phyloP scores from a whole-genome alignment of 2,888 invertebrate genomes.

The Epinotia brunnichana region DNA sequence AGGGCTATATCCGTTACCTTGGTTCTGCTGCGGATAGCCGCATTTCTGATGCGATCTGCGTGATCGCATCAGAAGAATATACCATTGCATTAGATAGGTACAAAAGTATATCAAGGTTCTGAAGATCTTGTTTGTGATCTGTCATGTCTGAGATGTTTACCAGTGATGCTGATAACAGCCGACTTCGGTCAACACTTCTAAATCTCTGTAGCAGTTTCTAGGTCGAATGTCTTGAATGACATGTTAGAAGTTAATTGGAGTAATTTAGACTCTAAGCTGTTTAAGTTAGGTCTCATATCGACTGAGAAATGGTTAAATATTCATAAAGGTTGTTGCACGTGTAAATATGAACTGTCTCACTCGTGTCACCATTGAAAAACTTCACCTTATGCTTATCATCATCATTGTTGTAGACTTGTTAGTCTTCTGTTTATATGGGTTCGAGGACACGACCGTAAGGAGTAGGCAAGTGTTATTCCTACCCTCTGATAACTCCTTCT shows the following conservation, averaged over 20 bases:
- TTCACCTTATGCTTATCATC: too few relatives aligned
- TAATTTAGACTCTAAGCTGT: neutral
- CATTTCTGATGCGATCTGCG: too few relatives aligned
- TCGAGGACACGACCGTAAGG: too few relatives aligned
- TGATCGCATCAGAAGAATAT: too few relatives aligned
- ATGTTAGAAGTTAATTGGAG: neutral
- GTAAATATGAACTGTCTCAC: neutral
- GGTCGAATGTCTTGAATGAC: conserved; percentile 15
- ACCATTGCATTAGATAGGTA: neutral
- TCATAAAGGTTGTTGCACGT: neutral
- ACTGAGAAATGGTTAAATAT: neutral
- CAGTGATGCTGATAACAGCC: conserved; percentile 24
- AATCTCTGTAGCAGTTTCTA: conserved; percentile 25
- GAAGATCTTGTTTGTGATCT: conserved; percentile 24
- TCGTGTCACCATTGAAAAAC: too few relatives aligned
- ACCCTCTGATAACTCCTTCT: too few relatives aligned
- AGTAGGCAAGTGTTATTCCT: too few relatives aligned
- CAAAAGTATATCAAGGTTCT: conserved; percentile 18
- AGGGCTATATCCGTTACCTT: too few relatives aligned
- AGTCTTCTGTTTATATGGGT: too few relatives aligned
- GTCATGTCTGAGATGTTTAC: conserved; percentile 25
- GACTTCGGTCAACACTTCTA: conserved; percentile 31
- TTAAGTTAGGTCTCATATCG: neutral
- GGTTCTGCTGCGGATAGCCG: too few relatives aligned
- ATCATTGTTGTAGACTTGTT: too few relatives aligned